Conservation (phyloP, 2,113 vertebrate genomes). For the Mustelus asterias region DNA sequence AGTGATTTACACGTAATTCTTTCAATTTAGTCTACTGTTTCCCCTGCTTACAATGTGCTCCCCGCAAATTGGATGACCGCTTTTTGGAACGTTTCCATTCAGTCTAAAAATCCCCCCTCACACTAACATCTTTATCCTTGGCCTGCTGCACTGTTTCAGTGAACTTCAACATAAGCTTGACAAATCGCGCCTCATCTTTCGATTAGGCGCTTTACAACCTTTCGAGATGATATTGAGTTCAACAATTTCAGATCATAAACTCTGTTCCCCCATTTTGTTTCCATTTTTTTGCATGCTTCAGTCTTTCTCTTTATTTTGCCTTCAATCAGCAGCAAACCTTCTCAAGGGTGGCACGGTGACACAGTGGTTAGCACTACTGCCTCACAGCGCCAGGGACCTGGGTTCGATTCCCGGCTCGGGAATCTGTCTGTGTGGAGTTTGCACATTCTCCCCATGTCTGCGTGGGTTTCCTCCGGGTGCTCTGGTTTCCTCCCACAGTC, state of each 20-base stretch:
- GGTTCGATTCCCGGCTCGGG: too few relatives aligned
- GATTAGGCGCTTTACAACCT: neutral
- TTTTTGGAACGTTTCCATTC: too few relatives aligned
- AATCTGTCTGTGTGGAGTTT: too few relatives aligned
- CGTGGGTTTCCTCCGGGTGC: too few relatives aligned
- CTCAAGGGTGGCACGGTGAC: too few relatives aligned
- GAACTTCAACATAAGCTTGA: neutral
- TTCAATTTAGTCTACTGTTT: neutral
- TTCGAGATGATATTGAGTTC: neutral
- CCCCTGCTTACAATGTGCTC: neutral
- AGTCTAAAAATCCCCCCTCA: neutral
- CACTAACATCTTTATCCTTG: neutral
- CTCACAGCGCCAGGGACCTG: too few relatives aligned
- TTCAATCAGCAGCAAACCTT: neutral
- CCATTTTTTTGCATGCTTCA: neutral
- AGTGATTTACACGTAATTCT: neutral
- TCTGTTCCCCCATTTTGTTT: neutral
- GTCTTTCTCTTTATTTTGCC: neutral
- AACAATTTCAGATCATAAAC: neutral
- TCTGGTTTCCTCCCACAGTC: too few relatives aligned
- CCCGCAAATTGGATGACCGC: too few relatives aligned
- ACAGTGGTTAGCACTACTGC: too few relatives aligned
- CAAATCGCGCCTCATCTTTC: neutral
- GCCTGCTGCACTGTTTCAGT: neutral
- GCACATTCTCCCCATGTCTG: too few relatives aligned